Evolutionary conservation across 2,888 invertebrate species (phyloP), one percentile per base, ranked within the genome.

Genomic region (Lasioglossum calceatum): DNA sequence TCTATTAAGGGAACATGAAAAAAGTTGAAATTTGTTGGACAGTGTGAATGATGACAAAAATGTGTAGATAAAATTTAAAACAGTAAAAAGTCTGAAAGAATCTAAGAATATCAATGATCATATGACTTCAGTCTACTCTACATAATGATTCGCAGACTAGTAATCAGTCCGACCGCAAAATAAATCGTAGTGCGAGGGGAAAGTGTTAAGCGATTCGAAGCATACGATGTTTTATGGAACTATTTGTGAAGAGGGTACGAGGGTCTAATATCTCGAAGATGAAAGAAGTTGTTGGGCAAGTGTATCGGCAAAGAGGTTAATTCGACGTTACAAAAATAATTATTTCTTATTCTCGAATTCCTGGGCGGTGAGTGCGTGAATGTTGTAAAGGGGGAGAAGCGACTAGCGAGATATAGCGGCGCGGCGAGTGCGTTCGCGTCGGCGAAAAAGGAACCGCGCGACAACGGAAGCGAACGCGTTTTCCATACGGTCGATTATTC

Each of bases 401-500:
- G 39, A 19, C 10, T 70, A 39, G 36, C 39, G 42, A 42, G 71
- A n/a, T n/a, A 4, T 10, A 71, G 2, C 50, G 74, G 19, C 7
- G 19, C 19, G 50, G 50, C 50, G 47, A 36, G 32, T 10, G 36
- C 23, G 32, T 47, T 14, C 50, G 23, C 23, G 47, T 67, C 50
- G 50, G n/a, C 27, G 77, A 77, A 44, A 64, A 47, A 16, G 64
- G 42, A 70, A 36, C 54, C 61, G 14, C 36, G n/a, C 54, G 79
- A 70, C 50, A 74, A 80, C 75, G 85, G 85, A 84, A 82, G 84
- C 75, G 70, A 75, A 75, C 61, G 80, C 76, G 76, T 89, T 84
- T 88, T 89, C 88, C 82, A 88, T 89, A 89, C 79, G 76, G 77
- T 79, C 88, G 86, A 89, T 89, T 89, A 89, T 88, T 87, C 71